Conservation (phyloP, 2,113 vertebrate species). For the Callipepla californica region DNA sequence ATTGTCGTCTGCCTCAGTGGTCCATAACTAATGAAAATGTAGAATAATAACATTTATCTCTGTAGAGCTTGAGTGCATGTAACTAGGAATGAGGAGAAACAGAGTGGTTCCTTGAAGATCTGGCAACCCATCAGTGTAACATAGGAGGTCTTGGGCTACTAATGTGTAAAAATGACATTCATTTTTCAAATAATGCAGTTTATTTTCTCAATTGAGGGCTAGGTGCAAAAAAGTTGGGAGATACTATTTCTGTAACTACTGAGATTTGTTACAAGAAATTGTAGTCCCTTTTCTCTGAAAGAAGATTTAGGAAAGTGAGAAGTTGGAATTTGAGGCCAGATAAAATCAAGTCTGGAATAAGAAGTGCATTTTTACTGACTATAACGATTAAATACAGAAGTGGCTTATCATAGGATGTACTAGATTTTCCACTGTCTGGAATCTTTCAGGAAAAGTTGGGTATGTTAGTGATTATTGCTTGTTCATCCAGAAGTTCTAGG, state of each 20-base stretch:
- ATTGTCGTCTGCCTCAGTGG: accelerated
- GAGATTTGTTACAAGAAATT: neutral
- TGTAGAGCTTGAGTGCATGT: neutral
- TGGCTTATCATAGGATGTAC: neutral
- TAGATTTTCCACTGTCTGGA: neutral
- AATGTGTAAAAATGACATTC: neutral
- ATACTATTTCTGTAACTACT: neutral
- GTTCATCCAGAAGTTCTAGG: neutral
- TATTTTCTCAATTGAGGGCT: neutral
- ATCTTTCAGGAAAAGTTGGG: neutral
- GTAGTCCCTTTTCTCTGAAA: accelerated
- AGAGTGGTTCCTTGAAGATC: neutral
- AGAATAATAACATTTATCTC: neutral
- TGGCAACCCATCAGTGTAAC: neutral
- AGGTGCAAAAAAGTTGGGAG: neutral
- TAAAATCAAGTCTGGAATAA: neutral
- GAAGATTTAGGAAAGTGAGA: neutral
- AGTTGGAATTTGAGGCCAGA: neutral
- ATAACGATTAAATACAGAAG: neutral
- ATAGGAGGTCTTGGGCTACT: neutral
- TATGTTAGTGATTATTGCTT: slow-evolving; percentile 34
- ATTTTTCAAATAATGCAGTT: neutral
- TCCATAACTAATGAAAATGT: neutral
- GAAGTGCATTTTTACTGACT: neutral
- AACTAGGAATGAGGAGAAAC: neutral